Evolutionary conservation across 2,888 invertebrate species (phyloP).

Genomic region (Tenthredo scrophulariae): DNA sequence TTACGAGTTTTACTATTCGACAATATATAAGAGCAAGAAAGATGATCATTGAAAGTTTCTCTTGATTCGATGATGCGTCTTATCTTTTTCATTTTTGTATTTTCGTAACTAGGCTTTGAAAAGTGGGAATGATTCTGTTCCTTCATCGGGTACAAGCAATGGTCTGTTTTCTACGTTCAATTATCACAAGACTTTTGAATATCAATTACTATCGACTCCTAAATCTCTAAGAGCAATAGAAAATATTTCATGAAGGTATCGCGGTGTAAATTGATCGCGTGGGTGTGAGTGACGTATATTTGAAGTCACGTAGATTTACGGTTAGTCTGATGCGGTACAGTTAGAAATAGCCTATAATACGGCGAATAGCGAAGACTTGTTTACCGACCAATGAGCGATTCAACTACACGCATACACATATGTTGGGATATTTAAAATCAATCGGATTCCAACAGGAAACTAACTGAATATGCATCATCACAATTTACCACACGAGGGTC

Average conservation of each 20-base stretch:
- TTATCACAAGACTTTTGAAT: not conserved
- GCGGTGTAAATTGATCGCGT: constrained; percentile 21
- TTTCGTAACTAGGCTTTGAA: not conserved
- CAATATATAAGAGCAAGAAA: not conserved
- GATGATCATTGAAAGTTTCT: not conserved
- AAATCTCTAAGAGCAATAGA: not conserved
- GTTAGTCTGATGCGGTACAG: constrained; percentile 40
- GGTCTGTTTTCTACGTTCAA: too few relatives aligned
- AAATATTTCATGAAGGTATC: not conserved
- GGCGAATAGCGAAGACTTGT: constrained; percentile 13
- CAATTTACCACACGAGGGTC: too few relatives aligned
- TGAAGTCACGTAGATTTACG: constrained; percentile 34
- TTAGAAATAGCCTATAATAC: constrained; percentile 31
- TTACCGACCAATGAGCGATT: not conserved
- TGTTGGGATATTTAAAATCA: not conserved
- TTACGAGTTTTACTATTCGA: not conserved
- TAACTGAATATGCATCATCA: too few relatives aligned
- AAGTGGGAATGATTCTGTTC: not conserved
- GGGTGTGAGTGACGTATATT: constrained; percentile 34
- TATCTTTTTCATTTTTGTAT: not conserved
- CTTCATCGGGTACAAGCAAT: not conserved
- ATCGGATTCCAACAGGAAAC: not conserved
- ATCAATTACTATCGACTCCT: not conserved
- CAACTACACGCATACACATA: not conserved
- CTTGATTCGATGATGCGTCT: not conserved